Base-by-base conservation (phyloP, 2,888 invertebrate species). In the Piscicola geometra region DNA sequence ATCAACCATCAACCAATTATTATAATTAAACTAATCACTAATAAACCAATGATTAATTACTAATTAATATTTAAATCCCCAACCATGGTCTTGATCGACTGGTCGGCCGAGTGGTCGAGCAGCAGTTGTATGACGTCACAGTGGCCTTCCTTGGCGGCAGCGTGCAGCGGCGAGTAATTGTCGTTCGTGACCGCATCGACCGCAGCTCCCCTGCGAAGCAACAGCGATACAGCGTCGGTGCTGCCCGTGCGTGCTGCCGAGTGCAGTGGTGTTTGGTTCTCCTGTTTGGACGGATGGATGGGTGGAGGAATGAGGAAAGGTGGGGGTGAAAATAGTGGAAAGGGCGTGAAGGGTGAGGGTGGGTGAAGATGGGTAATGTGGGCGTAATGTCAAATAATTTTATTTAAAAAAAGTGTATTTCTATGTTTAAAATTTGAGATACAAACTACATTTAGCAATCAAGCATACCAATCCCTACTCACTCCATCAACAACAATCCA, bases 211-310 rank as follows among this genome's bases (percentile, higher is more conserved):
- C 98, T 94, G 85, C 98, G 97, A 78, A 99, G 89, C 79, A 99
- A 87, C 76, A 99, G 87, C 87, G 94, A 93, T 0, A 97, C 98
- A 83, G 98, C 98, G 86, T 99, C 99, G 50, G 95, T 94, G 86
- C 99, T 99, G 77, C 99, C 99, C 75, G 99, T 89, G 30, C 78
- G 75, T 18, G 96, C 92, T 0, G 99, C 98, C 83, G 99, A 96
- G 86, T 99, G 99, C 75, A 99, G 89, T 0, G 99, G 96, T 0
- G 99, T 99, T 88, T 99, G 99, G 80, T 95, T 92, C 86, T 99
- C 99, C 78, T 78, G 73, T 12, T 15, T 1, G 35, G 28, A 33
- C n/a, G 32, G n/a, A 28, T 68, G 28, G 33, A 33, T 33, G 33
- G n/a, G n/a, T n/a, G n/a, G n/a, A n/a, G n/a, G n/a, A n/a, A n/a